phyloP scores from a whole-genome alignment of 2,113 vertebrate genomes.

The Gasterosteus nipponicus region DNA sequence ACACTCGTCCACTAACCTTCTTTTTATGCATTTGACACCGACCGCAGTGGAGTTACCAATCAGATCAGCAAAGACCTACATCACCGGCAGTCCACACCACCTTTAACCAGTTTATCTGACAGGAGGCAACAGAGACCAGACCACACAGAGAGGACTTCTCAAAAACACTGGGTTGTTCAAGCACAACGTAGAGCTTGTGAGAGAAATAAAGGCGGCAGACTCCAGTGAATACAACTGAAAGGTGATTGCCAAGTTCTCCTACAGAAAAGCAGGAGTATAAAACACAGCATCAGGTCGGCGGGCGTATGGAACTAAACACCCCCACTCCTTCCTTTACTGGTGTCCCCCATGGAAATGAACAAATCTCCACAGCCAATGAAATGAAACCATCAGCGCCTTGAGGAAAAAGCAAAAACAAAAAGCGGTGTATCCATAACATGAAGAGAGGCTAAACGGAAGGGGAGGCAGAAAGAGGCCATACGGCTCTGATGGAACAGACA shows the following conservation, averaged over 20 bases:
- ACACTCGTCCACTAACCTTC: neutral
- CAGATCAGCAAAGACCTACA: slow-evolving; percentile 24
- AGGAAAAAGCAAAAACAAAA: too few relatives aligned
- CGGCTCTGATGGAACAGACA: neutral
- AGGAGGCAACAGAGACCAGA: neutral
- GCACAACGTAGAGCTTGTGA: too few relatives aligned
- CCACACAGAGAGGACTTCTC: neutral
- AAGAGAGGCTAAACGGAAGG: too few relatives aligned
- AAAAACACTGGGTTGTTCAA: neutral
- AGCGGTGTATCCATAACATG: too few relatives aligned
- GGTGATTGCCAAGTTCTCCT: too few relatives aligned
- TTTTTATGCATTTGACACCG: neutral
- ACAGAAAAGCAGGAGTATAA: slow-evolving; percentile 19
- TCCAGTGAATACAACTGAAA: too few relatives aligned
- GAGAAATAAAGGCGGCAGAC: too few relatives aligned
- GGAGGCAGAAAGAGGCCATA: too few relatives aligned
- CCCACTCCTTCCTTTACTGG: neutral
- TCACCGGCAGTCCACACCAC: slow-evolving; percentile 22
- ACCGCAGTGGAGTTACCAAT: neutral
- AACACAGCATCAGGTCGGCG: slow-evolving; percentile 33
- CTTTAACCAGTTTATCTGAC: slow-evolving; percentile 33
- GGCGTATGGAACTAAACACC: slow-evolving; percentile 27
- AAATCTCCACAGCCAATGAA: too few relatives aligned
- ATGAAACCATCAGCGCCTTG: too few relatives aligned
- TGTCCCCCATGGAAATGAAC: too few relatives aligned